These are phyloP conservation scores for Poecilia velifera DNA, from an alignment of 2,797 vertebrate genomes.

Conservation along the genomic window DNA sequence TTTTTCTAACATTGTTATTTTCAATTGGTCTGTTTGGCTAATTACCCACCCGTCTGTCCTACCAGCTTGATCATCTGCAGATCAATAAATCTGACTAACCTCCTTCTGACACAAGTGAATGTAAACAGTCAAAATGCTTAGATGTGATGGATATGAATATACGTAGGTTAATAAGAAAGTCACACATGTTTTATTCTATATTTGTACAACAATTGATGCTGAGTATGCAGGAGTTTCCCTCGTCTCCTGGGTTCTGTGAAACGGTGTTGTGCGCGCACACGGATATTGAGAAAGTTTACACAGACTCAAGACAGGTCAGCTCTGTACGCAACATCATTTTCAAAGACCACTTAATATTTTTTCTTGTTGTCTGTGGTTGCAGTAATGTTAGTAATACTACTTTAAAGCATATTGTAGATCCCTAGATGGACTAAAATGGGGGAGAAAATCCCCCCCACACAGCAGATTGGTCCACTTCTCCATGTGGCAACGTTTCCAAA, in stretches of 20 bases:
- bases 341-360: neutral
- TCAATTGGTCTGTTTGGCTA: constrained; percentile 2
- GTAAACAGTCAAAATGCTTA: neutral
- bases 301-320: neutral
- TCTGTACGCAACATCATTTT: neutral
- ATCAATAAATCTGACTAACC: constrained; percentile 10
- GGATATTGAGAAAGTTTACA: neutral
- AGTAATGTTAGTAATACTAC: neutral
- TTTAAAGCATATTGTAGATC: neutral
- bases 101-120: neutral
- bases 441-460: neutral
- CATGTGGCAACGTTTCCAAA: neutral
- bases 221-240: neutral
- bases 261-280: neutral
- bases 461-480: neutral
- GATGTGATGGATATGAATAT: neutral
- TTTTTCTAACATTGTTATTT: neutral
- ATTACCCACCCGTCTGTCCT: neutral
- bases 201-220: neutral
- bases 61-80: neutral
- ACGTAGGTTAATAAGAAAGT: neutral
- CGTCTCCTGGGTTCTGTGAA: neutral
- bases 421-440: neutral
- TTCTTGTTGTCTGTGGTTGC: neutral
- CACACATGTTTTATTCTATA: neutral